A percentile compares a stretch with the other conserved stretches of the same genome.
Conservation (phyloP, 2,888 invertebrate genomes). For the Dichetophora obliterata region DNA sequence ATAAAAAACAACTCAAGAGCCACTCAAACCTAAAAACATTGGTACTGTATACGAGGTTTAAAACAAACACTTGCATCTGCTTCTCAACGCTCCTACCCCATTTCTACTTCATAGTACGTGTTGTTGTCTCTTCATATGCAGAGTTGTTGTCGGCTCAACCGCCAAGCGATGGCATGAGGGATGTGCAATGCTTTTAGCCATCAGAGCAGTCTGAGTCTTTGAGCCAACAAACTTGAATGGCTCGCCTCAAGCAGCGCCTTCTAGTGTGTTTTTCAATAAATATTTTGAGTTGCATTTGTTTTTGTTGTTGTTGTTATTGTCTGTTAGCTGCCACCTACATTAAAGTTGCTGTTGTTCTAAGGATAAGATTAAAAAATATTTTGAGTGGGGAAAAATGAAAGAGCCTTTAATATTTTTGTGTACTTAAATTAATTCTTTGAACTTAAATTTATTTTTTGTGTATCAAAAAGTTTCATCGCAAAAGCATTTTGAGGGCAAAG, state of each 20-base stretch:
- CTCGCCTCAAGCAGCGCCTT: conserved; percentile 14
- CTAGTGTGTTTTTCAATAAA: conserved; percentile 21
- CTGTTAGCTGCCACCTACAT: neutral
- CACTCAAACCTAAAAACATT: conserved; percentile 13
- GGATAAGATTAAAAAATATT: neutral
- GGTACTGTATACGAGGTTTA: neutral
- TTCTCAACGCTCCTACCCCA: neutral
- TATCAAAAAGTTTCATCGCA: too few relatives aligned
- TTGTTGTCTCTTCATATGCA: neutral
- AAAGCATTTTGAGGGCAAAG: too few relatives aligned
- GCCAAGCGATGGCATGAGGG: conserved; percentile 1
- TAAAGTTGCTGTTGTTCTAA: neutral
- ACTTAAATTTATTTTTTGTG: too few relatives aligned
- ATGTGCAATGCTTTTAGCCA: neutral
- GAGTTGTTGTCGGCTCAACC: conserved; percentile 7
- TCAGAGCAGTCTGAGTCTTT: conserved; percentile 1
- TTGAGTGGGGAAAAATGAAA: neutral
- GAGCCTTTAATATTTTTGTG: too few relatives aligned
- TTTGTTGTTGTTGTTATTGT: neutral
- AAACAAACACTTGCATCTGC: neutral
- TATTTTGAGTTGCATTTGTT: conserved; percentile 9
- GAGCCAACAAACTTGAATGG: conserved; percentile 22
- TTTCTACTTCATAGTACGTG: neutral
- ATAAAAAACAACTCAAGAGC: neutral
- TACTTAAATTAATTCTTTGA: too few relatives aligned